Evolutionary conservation across 1,140 invertebrate species (phyloP), one percentile per base, ranked within the genome.

Genomic region (Penaeus japonicus): DNA sequence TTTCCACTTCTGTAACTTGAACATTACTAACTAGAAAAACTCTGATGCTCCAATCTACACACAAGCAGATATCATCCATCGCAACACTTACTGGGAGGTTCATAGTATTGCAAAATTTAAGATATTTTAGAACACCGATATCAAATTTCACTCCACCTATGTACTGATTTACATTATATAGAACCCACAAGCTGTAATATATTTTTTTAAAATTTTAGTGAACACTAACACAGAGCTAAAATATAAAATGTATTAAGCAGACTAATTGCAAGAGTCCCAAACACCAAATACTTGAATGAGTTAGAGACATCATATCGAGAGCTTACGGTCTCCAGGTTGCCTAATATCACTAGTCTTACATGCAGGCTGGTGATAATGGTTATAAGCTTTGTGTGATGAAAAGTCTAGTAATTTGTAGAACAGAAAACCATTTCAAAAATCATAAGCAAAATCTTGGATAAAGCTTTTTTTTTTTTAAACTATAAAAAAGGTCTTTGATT

Each of bases 121-220:
- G 47, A 47, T 39, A 39, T 12, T 47, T 47, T 47, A 47, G 47
- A 88, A 83, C 47, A 83, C 82, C 59, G 77, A 83, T 77, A 35
- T 53, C 22, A 80, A 80, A 80, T 24, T 62, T 62, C 27, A 83
- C 32, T 83, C 81, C 57, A 83, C 30, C 81, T 57, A 88, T 77
- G 83, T 80, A 35, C 55, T 78, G 57, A 39, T 79, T 80, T 55
- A 86, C 73, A 82, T 55, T 82, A 81, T 30, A 87, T 82, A 88
- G 87, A 88, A 88, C 87, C 87, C 87, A 88, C 87, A 88, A 88
- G 87, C 87, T 88, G 87, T 83, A 84, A 82, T n/a, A 22, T 80
- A n/a, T n/a, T n/a, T n/a, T 62, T 55, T 57, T 73, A 55, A 83
- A 47, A 47, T 47, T 59, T 55, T 30, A 55, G 59, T 24, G 47